Evolutionary conservation across 2,797 vertebrate species (phyloP).

Genomic region (Notamacropus eugenii): DNA sequence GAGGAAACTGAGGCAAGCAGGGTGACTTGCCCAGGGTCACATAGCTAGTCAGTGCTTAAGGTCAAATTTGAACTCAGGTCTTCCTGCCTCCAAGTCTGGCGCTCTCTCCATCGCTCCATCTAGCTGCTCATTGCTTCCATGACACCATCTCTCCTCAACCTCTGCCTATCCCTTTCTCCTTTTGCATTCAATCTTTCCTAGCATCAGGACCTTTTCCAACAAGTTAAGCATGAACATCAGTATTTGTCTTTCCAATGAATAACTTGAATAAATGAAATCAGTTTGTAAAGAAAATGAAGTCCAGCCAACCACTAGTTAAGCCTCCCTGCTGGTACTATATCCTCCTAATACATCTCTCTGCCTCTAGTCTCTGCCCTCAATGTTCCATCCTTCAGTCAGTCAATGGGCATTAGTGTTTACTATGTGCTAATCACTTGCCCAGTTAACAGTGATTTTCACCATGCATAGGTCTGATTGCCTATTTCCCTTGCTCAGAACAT

Average conservation of each 20-base stretch:
- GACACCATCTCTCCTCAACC: neutral
- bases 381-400: neutral
- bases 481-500: neutral
- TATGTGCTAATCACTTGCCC: neutral
- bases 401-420: neutral
- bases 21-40: too few relatives aligned
- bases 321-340: neutral
- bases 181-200: neutral
- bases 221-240: neutral
- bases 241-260: neutral
- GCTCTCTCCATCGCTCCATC: neutral
- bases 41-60: too few relatives aligned
- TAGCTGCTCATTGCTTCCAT: neutral
- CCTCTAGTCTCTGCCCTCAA: neutral
- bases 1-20: too few relatives aligned
- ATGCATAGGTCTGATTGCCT: neutral
- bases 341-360: neutral
- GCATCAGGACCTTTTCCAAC: neutral
- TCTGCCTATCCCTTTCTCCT: neutral
- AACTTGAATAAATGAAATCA: neutral
- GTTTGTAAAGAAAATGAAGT: neutral
- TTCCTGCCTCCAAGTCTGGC: too few relatives aligned
- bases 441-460: neutral
- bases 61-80: too few relatives aligned
- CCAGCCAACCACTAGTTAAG: neutral